Percentiles rank a stretch among this genome's conserved stretches.
Evolutionary conservation across 2,888 invertebrate species (phyloP).

Genomic region (Caradrina kadenii): DNA sequence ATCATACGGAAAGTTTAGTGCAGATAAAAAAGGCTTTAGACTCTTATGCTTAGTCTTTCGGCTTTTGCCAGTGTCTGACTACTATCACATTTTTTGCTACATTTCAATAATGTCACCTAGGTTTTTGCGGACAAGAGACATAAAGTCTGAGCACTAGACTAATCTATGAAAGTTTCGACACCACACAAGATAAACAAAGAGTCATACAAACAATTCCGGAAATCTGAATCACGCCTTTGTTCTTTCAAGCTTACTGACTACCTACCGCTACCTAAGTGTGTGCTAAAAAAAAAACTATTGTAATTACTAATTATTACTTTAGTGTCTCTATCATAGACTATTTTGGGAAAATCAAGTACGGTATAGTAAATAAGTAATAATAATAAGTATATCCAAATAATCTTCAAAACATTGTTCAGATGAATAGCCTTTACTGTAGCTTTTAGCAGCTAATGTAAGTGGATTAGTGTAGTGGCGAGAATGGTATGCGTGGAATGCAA

Average conservation of each 20-base stretch:
- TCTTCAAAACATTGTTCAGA: conserved; percentile 34
- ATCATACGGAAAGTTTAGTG: not conserved
- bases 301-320: conserved; percentile 6
- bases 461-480: conserved; percentile 68
- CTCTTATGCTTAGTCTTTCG: not conserved
- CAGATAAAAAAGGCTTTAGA: not conserved
- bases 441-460: conserved; percentile 50
- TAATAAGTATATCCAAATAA: conserved; percentile 30
- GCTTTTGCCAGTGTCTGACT: not conserved
- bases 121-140: not conserved
- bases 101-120: not conserved
- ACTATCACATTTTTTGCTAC: not conserved
- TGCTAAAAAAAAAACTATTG: conserved; percentile 4
- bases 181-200: conserved; percentile 46
- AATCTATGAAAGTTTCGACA: conserved; percentile 16
- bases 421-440: conserved; percentile 51
- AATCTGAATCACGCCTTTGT: conserved; percentile 54
- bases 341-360: conserved; percentile 19
- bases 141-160: not conserved
- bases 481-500: conserved; percentile 81
- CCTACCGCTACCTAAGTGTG: conserved; percentile 15
- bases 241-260: conserved; percentile 28
- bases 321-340: conserved; percentile 22
- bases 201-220: conserved; percentile 35
- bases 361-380: no score